Base-by-base conservation (phyloP, 2,113 vertebrate genomes). In the Miniopterus natalensis region DNA sequence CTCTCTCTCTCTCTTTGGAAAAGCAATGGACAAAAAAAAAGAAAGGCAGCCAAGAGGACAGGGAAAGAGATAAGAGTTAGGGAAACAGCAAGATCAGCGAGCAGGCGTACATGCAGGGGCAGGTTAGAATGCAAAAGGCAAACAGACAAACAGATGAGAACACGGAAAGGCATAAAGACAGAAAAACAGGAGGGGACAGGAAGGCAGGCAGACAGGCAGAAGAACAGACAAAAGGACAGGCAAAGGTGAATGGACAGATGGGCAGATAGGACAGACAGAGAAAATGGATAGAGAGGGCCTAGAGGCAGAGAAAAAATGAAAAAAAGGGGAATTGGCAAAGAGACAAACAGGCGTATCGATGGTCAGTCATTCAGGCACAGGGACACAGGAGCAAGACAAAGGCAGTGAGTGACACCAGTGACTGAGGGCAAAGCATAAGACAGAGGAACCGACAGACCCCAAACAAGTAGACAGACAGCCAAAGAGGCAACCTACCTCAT, bases 401-500 rank as follows among this genome's bases (percentile, higher is more conserved):
- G 27, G 45, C 17, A 77, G 40, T 14, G 2, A 23, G 40, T 14
- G 2, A 23, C 23, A 5, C 21, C 7, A 2, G 59, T 1, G 31
- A 9, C 23, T 0, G 9, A 31, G 42, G 42, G 47, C n/a, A 11
- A 73, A 13, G 40, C 3, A 1, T 11, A 27, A 15, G 84, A 25
- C 55, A 10, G 29, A 70, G 13, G 20, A 5, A 29, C 15, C 1
- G 13, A 75, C 42, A 15, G 47, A 47, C 45, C n/a, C 8, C 9
- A 14, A 70, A 25, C 2, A 0, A 1, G 1, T 1, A 55, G 70
- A n/a, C 45, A 53, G 70, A 71, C 8, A 42, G 1, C 59, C 18
- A 42, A 42, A 87, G 31, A 6, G 17, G 4, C 63, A 25, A 27
- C 29, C 95, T 96, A 99, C 98, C 97, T 98, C 98, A 6, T 98